Percentiles rank a stretch among this genome's conserved stretches.
Evolutionary conservation across 2,113 vertebrate species (phyloP).

Genomic region (Gymnogyps californianus): DNA sequence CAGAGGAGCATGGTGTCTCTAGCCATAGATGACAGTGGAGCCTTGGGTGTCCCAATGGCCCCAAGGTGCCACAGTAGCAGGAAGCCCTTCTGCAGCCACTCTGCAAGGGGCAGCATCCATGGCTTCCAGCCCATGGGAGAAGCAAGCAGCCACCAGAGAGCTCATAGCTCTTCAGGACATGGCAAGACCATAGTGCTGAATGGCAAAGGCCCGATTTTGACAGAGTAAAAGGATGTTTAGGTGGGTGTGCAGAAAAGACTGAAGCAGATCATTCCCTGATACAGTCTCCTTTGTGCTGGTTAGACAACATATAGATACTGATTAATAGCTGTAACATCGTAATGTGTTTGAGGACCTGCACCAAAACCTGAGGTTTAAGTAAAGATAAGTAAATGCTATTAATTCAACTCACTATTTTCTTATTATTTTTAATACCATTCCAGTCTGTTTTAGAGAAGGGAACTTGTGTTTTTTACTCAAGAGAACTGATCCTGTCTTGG

Average conservation of each 20-base stretch:
- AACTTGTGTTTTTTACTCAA: neutral
- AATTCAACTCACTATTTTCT: neutral
- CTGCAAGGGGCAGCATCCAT: neutral
- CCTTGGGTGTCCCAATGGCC: neutral
- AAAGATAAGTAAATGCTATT: neutral
- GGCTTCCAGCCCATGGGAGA: neutral
- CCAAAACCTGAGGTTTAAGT: neutral
- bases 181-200: neutral
- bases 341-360: neutral
- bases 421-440: neutral
- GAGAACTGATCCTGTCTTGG: neutral
- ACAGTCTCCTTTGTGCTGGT: neutral
- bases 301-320: neutral
- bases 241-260: neutral
- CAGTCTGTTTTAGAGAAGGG: neutral
- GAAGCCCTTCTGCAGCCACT: neutral
- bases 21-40: neutral
- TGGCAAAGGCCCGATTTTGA: neutral
- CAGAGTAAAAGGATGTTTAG: neutral
- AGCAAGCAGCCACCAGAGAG: neutral
- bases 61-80: neutral
- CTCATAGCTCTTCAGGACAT: neutral
- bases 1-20: neutral
- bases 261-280: neutral
- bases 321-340: neutral